Evolutionary conservation across 2,113 vertebrate genomes (phyloP), one percentile per base, ranked within the genome.

Genomic region (Porphyrio hochstetteri): DNA sequence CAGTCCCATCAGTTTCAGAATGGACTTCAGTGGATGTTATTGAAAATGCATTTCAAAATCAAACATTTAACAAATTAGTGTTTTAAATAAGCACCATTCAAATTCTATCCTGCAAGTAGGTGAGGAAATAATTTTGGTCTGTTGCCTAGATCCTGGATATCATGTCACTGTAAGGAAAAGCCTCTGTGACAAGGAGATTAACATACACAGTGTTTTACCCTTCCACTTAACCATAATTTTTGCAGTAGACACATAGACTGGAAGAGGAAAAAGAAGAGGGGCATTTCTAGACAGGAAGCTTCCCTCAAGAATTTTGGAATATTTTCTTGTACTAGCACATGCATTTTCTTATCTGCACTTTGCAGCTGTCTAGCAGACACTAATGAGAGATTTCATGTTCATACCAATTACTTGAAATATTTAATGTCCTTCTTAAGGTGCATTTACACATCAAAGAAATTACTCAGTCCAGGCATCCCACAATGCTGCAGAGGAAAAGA

Each of bases 361-460:
- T 95, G 91, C 97, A 98, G 97, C 95, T 88, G 94, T 91, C 92
- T 95, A 96, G 88, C 57, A 96, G 95, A 92, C 95, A 96, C 95
- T 97, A 98, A 98, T 97, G 96, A 98, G 96, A 97, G 95, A 97
- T 96, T 97, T 97, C 96, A 97, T 95, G 95, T 97, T 97, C 96
- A 95, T 95, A 96, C 97, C 97, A 98, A 98, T 98, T 98, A 98
- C 95, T 97, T 96, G 95, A 97, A 98, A 96, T 97, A 97, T 98
- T 97, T 97, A 95, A 97, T 97, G 96, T 97, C 95, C 95, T 92
- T 95, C 97, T 97, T 95, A 98, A 97, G 95, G 94, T 93, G 96
- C 96, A 98, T 98, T 98, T 98, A 95, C 97, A 98, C 97, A 97
- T 98, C 97, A 98, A 98, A 98, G 98, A 95, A 94, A 94, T 98